Evolutionary conservation across 2,888 invertebrate genomes (phyloP).

Genomic region (Oscheius onirici): DNA sequence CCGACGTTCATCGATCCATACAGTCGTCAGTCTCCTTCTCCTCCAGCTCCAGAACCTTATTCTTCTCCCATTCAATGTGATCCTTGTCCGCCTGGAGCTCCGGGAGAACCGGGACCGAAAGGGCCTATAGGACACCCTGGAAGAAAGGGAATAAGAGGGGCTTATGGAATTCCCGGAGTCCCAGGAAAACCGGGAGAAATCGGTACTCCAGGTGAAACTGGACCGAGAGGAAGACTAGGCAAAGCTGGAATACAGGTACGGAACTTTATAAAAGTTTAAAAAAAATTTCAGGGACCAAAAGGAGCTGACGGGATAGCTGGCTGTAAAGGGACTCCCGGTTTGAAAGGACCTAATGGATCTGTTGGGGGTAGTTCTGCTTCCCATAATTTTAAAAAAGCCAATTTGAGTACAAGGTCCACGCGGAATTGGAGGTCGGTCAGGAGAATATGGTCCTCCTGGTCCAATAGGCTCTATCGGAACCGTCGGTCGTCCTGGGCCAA

Average conservation of each 20-base stretch:
- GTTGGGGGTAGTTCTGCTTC: neutral
- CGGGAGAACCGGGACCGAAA: conserved; percentile 21
- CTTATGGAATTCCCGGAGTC: conserved; percentile 39
- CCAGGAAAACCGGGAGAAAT: conserved; percentile 38
- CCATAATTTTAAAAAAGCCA: neutral
- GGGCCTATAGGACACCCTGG: conserved; percentile 40
- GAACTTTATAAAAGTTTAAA: neutral
- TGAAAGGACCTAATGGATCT: conserved; percentile 17
- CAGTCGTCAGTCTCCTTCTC: neutral
- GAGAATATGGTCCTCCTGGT: conserved; percentile 30
- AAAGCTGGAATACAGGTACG: conserved; percentile 31
- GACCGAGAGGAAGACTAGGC: conserved; percentile 41
- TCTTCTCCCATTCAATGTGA: neutral
- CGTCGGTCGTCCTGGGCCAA: conserved; percentile 6
- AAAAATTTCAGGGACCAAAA: conserved; percentile 4
- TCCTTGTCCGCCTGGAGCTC: conserved; percentile 22
- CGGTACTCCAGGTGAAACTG: conserved; percentile 41
- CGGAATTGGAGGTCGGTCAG: conserved; percentile 24
- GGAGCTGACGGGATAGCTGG: conserved; percentile 13
- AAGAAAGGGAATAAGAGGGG: conserved; percentile 40
- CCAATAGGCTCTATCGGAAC: neutral
- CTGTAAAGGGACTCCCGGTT: conserved; percentile 5
- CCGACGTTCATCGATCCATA: neutral
- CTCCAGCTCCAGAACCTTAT: neutral
- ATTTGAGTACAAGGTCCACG: conserved; percentile 28